Percentiles rank a stretch among this genome's conserved stretches.
Conservation (phyloP, 2,797 vertebrate species). For the Hirundo rustica region DNA sequence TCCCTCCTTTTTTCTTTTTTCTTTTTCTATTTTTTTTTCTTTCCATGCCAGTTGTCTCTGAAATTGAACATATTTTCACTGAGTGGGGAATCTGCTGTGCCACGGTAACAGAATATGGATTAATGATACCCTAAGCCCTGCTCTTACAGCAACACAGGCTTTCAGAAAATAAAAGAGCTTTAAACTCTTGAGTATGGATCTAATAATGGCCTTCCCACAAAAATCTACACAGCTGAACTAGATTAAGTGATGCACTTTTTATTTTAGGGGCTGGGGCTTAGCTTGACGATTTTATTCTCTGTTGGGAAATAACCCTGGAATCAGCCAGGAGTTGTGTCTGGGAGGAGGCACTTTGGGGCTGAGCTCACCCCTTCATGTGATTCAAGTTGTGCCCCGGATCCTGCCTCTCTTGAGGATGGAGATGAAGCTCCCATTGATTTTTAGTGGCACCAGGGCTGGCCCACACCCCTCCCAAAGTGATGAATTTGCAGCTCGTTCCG, state of each 20-base stretch:
- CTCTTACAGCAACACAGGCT: neutral
- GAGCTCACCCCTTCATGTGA: neutral
- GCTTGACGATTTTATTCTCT: neutral
- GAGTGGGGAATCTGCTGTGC: neutral
- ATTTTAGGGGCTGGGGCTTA: neutral
- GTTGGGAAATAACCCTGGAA: neutral
- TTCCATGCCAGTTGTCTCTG: neutral
- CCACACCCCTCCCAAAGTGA: neutral
- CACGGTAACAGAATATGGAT: neutral
- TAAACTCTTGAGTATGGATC: neutral
- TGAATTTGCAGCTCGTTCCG: neutral
- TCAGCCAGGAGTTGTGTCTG: neutral
- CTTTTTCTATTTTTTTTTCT: neutral
- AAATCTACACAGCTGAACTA: slow-evolving; percentile 6
- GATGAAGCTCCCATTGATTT: neutral
- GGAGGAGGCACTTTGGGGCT: neutral
- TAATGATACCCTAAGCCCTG: neutral
- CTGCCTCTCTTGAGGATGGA: neutral
- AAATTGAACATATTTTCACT: neutral
- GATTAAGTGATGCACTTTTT: slow-evolving; percentile 17
- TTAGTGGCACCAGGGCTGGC: neutral
- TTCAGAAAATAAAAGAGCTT: neutral
- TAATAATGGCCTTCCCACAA: slow-evolving; percentile 14
- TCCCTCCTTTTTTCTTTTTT: neutral
- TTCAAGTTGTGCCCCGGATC: neutral